A percentile compares a stretch with the other conserved stretches of the same genome.
Evolutionary conservation across 2,113 vertebrate species (phyloP).

Genomic region (Eonycteris spelaea): DNA sequence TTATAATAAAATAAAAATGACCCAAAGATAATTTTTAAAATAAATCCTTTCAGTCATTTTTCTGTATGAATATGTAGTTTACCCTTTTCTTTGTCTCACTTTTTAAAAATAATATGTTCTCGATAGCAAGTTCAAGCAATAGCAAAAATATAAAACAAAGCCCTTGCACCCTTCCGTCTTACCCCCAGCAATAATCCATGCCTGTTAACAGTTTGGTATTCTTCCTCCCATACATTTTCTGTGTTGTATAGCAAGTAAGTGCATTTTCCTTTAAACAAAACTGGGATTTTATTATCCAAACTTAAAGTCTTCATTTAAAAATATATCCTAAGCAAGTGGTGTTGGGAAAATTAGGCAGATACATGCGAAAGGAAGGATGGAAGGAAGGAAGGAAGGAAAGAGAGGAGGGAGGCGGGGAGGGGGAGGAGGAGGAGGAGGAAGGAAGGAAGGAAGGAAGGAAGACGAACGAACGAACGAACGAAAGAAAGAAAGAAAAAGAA

Average conservation of each 20-base stretch:
- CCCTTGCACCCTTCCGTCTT: background rate
- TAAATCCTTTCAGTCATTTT: background rate
- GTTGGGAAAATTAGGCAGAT: background rate
- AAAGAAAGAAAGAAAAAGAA: too few species aligned
- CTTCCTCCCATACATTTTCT: background rate
- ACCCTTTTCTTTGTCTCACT: background rate
- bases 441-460: too few species aligned
- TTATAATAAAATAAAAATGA: constrained; percentile 8
- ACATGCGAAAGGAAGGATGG: too few species aligned
- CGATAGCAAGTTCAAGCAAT: background rate
- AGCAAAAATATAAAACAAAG: background rate
- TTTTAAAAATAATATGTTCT: constrained; percentile 12
- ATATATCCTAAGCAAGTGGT: background rate
- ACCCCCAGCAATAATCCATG: background rate
- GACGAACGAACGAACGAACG: too few species aligned
- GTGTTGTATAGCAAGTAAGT: background rate
- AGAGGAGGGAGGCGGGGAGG: too few species aligned
- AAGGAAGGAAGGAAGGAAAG: too few species aligned
- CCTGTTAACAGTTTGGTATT: background rate
- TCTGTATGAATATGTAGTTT: background rate
- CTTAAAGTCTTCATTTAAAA: background rate
- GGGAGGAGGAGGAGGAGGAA: too few species aligned
- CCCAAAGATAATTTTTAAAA: background rate
- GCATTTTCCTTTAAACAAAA: background rate
- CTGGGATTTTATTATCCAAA: background rate